phyloP scores from a whole-genome alignment of 30 jellyfish, hydroid and myxozoan genomes.

The Aurelia sp. region DNA sequence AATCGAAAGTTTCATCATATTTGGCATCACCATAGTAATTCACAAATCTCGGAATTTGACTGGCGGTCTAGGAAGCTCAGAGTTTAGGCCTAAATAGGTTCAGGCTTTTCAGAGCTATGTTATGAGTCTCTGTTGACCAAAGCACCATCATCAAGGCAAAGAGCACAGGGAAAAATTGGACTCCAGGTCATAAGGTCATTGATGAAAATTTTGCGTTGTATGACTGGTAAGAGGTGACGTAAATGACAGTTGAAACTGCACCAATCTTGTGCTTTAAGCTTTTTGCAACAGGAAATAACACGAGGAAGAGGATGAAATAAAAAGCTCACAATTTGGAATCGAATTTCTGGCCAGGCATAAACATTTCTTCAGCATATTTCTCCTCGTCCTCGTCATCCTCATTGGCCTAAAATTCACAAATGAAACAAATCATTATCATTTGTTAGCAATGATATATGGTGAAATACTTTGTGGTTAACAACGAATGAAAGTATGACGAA shows the following conservation, averaged over 20 bases:
- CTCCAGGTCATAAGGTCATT: neutral
- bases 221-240: neutral
- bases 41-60: too few relatives aligned
- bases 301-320: neutral
- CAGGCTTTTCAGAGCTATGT: too few relatives aligned
- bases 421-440: neutral
- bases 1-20: too few relatives aligned
- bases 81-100: too few relatives aligned
- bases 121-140: too few relatives aligned
- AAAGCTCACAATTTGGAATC: conserved; percentile 89
- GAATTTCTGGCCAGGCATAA: conserved; percentile 98
- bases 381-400: conserved; percentile 98
- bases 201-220: neutral
- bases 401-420: conserved; percentile 25
- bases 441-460: neutral
- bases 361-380: conserved; percentile 93
- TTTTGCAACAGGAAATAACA: neutral
- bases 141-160: too few relatives aligned
- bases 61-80: too few relatives aligned
- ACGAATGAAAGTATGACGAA: too few relatives aligned
- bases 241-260: neutral
- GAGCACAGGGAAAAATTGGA: too few relatives aligned
- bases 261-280: neutral
- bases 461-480: neutral
- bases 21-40: too few relatives aligned